A percentile compares a stretch with the other conserved stretches of the same genome.
Conservation (phyloP, 2,888 invertebrate genomes). For the Drosophila mimica region DNA sequence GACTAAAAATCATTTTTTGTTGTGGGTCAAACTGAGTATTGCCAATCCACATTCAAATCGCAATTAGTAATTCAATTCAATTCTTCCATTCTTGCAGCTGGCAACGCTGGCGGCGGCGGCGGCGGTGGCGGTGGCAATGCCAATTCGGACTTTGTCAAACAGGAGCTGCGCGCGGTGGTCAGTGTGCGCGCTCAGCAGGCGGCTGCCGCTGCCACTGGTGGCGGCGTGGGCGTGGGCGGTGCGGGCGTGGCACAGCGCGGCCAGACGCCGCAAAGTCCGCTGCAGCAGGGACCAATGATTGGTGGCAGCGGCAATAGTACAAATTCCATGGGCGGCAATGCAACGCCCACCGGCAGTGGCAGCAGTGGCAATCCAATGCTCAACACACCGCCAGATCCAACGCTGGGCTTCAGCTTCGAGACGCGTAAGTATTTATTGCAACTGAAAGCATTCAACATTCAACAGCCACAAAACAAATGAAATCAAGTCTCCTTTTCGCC, state of each 20-base stretch:
- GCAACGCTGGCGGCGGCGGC: slow-evolving; percentile 54
- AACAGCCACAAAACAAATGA: slow-evolving; percentile 2
- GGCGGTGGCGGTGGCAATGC: slow-evolving; percentile 85
- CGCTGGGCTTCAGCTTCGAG: slow-evolving; percentile 84
- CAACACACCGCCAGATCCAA: slow-evolving; percentile 84
- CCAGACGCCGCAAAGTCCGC: slow-evolving; percentile 84
- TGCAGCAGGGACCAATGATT: slow-evolving; percentile 83
- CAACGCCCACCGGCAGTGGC: slow-evolving; percentile 71
- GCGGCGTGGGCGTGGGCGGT: slow-evolving; percentile 60
- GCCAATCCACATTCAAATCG: neutral
- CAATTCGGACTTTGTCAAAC: slow-evolving; percentile 94
- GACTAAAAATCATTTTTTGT: slow-evolving; percentile 59
- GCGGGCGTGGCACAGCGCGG: slow-evolving; percentile 74
- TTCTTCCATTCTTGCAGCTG: slow-evolving; percentile 61
- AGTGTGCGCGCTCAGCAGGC: slow-evolving; percentile 90
- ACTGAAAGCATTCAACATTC: neutral
- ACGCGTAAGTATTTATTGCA: slow-evolving; percentile 79
- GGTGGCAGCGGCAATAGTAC: slow-evolving; percentile 81
- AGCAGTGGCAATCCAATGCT: slow-evolving; percentile 76
- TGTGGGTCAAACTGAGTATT: slow-evolving; percentile 29
- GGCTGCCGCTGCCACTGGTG: slow-evolving; percentile 82
- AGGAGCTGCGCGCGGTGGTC: slow-evolving; percentile 95
- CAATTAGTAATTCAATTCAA: neutral
- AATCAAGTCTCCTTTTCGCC: slow-evolving; percentile 10
- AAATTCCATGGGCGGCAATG: slow-evolving; percentile 80